Base-by-base conservation (phyloP, 2,113 vertebrate species). In the Condylura cristata region DNA sequence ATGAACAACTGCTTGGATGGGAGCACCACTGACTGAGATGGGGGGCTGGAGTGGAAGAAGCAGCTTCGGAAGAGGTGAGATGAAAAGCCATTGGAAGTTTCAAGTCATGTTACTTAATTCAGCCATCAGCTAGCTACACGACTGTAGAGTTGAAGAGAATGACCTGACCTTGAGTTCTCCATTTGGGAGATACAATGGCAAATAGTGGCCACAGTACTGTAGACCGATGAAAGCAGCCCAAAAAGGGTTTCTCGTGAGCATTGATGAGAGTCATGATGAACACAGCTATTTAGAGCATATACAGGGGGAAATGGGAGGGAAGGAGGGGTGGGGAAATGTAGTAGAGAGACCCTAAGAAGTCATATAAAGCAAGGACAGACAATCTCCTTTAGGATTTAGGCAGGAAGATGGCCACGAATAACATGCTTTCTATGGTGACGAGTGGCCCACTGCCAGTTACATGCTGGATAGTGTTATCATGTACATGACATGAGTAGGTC, bases 181-280 rank as follows among this genome's bases (percentile, higher is more conserved):
- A 24, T n/a, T 30, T 70, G 28, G 37, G 11, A n/a, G n/a, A n/a
- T n/a, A n/a, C n/a, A n/a, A n/a, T n/a, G 63, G 41, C 32, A 56
- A 82, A 72, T 78, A n/a, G 61, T 51, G 26, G 89, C 9, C 0
- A 4, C 56, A 34, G 4, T 34, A 60, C 46, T 58, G 18, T 34
- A 89, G 46, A 71, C 24, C 48, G 7, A 84, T 70, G 61, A 70
- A 66, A 87, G 37, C 65, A 85, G 76, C 22, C 60, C n/a, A 79
- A 66, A 41, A 71, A 37, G 13, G 61, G 1, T 41, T 34, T 11
- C 65, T 16, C 60, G 61, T 72, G 58, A 84, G 20, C 12, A 32
- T 2, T 56, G 22, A 60, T 34, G 39, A 72, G 56, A 28, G 13
- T 6, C 5, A 66, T 5, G 2, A 65, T 65, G 14, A 83, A 39